Percentiles rank a stretch among this genome's conserved stretches.
Evolutionary conservation across 1,140 invertebrate genomes (phyloP).

Genomic region (Drosophila pseudoananassae): DNA sequence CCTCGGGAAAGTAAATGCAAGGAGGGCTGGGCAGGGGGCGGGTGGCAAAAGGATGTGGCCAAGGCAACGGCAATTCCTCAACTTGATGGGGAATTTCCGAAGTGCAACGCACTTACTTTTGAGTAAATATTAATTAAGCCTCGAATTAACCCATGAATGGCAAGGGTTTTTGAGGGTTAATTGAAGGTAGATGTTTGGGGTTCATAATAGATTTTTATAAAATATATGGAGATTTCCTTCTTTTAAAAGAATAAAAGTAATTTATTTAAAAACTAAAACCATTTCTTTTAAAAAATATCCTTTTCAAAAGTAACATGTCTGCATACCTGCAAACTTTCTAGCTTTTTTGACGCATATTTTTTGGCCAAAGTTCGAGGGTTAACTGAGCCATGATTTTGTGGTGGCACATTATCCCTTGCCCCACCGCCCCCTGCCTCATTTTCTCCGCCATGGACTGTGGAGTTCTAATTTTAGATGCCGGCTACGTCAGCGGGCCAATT

Average conservation of each 20-base stretch:
- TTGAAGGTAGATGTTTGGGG: too few species aligned
- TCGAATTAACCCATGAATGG: neutral
- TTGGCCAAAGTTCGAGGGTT: slow-evolving; percentile 3
- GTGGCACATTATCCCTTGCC: neutral
- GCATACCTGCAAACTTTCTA: neutral
- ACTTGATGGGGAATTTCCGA: slow-evolving; percentile 30
- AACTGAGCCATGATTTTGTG: slow-evolving; percentile 12
- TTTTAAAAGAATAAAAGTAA: too few species aligned
- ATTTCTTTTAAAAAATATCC: too few species aligned
- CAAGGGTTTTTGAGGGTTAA: too few species aligned
- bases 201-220: too few species aligned
- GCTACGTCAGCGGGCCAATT: slow-evolving; percentile 57
- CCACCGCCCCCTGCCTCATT: neutral
- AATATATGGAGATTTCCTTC: too few species aligned
- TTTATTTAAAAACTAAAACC: too few species aligned
- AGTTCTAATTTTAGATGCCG: slow-evolving; percentile 48
- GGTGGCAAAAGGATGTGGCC: slow-evolving; percentile 13
- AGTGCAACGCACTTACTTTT: neutral
- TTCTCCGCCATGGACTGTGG: slow-evolving; percentile 3
- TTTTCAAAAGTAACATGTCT: neutral
- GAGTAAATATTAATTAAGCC: neutral
- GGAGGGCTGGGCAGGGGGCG: too few species aligned
- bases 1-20: too few species aligned
- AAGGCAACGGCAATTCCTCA: slow-evolving; percentile 26
- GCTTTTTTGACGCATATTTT: neutral